These are phyloP conservation scores for Mythimna ferrago DNA, from an alignment of 2,888 invertebrate species.

Conservation along the genomic window DNA sequence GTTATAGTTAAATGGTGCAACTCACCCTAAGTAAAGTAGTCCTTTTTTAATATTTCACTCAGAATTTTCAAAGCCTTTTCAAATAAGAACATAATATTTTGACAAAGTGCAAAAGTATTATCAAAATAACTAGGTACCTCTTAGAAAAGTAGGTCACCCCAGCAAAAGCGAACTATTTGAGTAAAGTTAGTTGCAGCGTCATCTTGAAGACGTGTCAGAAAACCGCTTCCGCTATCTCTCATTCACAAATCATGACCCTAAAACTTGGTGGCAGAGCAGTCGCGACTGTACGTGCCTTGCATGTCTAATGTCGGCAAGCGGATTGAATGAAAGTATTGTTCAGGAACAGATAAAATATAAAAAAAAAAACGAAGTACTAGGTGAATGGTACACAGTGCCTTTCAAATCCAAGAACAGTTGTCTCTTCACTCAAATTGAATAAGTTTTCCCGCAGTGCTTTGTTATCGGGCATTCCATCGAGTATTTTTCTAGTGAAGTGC, in stretches of 20 bases:
- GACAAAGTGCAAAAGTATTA: not conserved
- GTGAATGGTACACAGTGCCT: slow-evolving; percentile 82
- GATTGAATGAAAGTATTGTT: slow-evolving; percentile 88
- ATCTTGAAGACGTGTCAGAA: slow-evolving; percentile 20
- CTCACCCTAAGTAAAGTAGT: not conserved
- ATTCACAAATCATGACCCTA: slow-evolving; percentile 64
- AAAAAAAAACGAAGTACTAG: slow-evolving; percentile 75
- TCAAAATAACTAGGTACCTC: not conserved
- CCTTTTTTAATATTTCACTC: too few species aligned
- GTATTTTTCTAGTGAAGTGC: slow-evolving; percentile 66
- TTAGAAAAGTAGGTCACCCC: not conserved
- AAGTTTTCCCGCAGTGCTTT: slow-evolving; percentile 84
- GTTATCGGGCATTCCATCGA: slow-evolving; percentile 77
- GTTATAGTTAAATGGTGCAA: too few species aligned
- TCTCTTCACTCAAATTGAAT: slow-evolving; percentile 88
- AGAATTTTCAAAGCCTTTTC: not conserved
- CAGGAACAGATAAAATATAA: slow-evolving; percentile 81
- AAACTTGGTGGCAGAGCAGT: slow-evolving; percentile 76
- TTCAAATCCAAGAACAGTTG: slow-evolving; percentile 85
- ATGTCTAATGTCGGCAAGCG: slow-evolving; percentile 81
- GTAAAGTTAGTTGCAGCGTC: slow-evolving; percentile 14
- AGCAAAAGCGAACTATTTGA: slow-evolving; percentile 5
- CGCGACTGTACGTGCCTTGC: slow-evolving; percentile 84
- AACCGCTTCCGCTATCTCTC: slow-evolving; percentile 65
- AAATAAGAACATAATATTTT: not conserved